These are phyloP conservation scores for Cerastis rubricosa DNA, from an alignment of 2,888 invertebrate species.

Conservation along the genomic window DNA sequence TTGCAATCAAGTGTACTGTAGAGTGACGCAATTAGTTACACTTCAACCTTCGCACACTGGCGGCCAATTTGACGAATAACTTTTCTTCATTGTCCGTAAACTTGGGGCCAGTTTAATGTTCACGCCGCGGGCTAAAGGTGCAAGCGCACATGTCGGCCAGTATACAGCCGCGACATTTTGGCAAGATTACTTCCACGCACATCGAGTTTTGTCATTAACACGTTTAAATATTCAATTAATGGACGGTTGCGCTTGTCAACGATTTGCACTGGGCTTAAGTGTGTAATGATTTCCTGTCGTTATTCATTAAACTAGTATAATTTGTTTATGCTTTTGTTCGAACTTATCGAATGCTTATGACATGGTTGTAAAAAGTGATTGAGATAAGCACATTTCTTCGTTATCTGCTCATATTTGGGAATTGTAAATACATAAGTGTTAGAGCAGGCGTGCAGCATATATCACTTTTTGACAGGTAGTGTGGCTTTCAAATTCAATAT, in stretches of 20 bases:
- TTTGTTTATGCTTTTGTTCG: conserved; percentile 14
- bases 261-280: conserved; percentile 31
- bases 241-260: conserved; percentile 41
- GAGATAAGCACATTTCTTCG: conserved; percentile 12
- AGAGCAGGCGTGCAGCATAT: background rate
- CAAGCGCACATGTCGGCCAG: conserved; percentile 49
- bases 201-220: conserved; percentile 52
- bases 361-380: conserved; percentile 25
- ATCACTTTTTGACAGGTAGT: background rate
- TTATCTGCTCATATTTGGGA: conserved; percentile 3
- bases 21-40: conserved; percentile 67
- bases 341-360: conserved; percentile 39
- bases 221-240: conserved; percentile 57
- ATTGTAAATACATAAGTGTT: conserved; percentile 13
- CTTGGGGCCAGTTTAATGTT: conserved; percentile 61
- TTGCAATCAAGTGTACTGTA: conserved; percentile 63
- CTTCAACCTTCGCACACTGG: conserved; percentile 60
- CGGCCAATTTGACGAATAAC: conserved; percentile 52
- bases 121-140: conserved; percentile 64
- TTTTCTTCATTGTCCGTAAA: conserved; percentile 58
- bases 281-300: conserved; percentile 47
- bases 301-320: conserved; percentile 26
- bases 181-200: conserved; percentile 53
- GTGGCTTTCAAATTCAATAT: conserved; percentile 10
- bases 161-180: conserved; percentile 52